Evolutionary conservation across 2,888 invertebrate genomes (phyloP), one percentile per base, ranked within the genome.

Genomic region (Oscheius myriophilus): DNA sequence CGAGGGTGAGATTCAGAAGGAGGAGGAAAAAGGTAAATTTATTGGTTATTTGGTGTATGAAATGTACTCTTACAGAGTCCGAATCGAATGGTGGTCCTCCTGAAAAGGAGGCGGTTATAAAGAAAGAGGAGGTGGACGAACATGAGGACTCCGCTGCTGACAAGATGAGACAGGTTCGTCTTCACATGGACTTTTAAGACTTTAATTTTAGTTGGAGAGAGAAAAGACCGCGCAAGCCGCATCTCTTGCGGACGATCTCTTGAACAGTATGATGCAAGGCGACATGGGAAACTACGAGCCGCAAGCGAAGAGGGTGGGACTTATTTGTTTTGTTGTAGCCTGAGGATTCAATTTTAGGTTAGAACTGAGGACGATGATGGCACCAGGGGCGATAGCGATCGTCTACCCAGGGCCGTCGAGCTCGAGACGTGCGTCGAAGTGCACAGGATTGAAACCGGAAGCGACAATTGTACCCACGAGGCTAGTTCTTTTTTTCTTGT

Each of bases 381-480:
- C 18, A 1, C 1, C n/a, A 25, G n/a, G 7, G 12, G n/a, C 2
- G 23, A 33, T 9, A 25, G n/a, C n/a, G n/a, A n/a, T n/a, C n/a
- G n/a, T n/a, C n/a, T n/a, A n/a, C n/a, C n/a, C n/a, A n/a, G 25
- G 18, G 16, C 18, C 9, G 46, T n/a, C 16, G 25, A 51, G 3
- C 62, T 51, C 39, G 51, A 58, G n/a, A 41, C 58, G 12, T 91
- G 94, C 65, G 93, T 96, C 76, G 91, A 92, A 64, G 91, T 96
- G 25, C 94, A 95, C 87, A 92, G 92, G 2, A 91, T 97, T 70
- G 93, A 95, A 82, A 92, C 95, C 0, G 91, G 73, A n/a, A 75
- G 93, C 45, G 95, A 94, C 84, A 93, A 94, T 0, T 98, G 96
- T 87, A 92, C 93, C 16, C 98, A 98, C 87, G 96, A 97, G 89